phyloP scores from a whole-genome alignment of 2,888 invertebrate genomes.

The Meloe dianella region DNA sequence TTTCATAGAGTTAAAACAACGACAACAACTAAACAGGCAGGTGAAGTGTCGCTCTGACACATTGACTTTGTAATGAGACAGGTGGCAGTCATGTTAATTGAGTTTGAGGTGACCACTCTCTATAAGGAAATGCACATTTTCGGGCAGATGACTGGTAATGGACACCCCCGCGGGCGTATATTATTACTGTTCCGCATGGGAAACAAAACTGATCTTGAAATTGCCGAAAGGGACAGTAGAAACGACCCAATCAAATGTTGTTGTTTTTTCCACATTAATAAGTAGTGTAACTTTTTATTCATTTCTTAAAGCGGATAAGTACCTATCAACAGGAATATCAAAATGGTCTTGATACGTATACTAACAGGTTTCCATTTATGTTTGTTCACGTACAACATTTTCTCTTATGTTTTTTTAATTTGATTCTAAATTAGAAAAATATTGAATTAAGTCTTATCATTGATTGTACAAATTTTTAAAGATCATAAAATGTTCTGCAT shows the following conservation, averaged over 20 bases:
- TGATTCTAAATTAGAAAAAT: background rate
- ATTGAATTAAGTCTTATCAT: no score
- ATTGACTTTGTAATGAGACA: constrained; percentile 53
- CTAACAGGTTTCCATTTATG: background rate
- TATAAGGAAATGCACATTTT: constrained; percentile 55
- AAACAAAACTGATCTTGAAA: constrained; percentile 1
- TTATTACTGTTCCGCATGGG: constrained; percentile 20
- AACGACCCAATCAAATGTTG: background rate
- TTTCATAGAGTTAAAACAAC: constrained; percentile 13
- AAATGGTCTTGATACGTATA: background rate
- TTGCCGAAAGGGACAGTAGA: background rate
- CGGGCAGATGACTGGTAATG: constrained; percentile 49
- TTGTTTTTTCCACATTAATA: background rate
- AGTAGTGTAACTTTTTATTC: background rate
- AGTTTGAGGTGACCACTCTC: constrained; percentile 52
- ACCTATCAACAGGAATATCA: background rate
- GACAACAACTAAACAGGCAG: constrained; percentile 35
- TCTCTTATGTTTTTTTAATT: background rate
- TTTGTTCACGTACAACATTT: background rate
- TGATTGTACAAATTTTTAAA: no score
- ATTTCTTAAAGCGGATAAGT: background rate
- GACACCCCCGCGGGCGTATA: constrained; percentile 52
- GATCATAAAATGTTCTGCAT: background rate
- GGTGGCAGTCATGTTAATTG: constrained; percentile 53
- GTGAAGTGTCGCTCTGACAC: constrained; percentile 49